A percentile compares a stretch with the other conserved stretches of the same genome.
These are phyloP conservation scores for Drosophila robusta DNA, from an alignment of 2,888 invertebrate genomes.

Conservation along the genomic window DNA sequence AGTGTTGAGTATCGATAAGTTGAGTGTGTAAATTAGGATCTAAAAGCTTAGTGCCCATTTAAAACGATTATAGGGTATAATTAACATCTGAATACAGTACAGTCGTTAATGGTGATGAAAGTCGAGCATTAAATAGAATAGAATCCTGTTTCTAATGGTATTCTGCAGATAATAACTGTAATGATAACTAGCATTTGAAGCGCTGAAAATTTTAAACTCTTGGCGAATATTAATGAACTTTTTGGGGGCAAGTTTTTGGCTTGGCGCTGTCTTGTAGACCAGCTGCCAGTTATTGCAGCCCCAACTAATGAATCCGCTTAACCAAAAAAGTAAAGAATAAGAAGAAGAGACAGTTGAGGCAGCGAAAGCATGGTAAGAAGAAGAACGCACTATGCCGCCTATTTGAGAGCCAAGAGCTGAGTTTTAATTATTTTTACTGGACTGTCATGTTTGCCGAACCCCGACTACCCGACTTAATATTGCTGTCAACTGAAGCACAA, in stretches of 20 bases:
- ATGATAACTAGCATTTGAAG: slow-evolving; percentile 17
- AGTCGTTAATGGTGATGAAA: background rate
- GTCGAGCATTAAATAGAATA: background rate
- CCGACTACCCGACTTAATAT: slow-evolving; percentile 58
- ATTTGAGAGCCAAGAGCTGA: slow-evolving; percentile 34
- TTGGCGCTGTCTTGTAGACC: slow-evolving; percentile 25
- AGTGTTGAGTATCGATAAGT: too few relatives aligned
- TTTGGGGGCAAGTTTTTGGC: slow-evolving; percentile 13
- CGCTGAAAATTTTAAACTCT: slow-evolving; percentile 27
- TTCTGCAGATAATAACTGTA: slow-evolving; percentile 24
- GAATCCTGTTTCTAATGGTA: slow-evolving; percentile 17
- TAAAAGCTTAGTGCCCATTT: too few relatives aligned
- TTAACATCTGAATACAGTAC: background rate
- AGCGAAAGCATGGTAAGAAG: background rate
- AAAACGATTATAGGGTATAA: background rate
- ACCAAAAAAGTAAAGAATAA: slow-evolving; percentile 20
- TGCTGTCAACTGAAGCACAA: slow-evolving; percentile 68
- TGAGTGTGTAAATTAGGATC: too few relatives aligned
- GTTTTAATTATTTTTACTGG: slow-evolving; percentile 74
- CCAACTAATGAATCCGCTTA: slow-evolving; percentile 76
- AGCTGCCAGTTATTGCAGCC: slow-evolving; percentile 62
- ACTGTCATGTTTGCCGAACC: slow-evolving; percentile 60
- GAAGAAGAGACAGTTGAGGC: background rate
- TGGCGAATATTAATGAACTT: slow-evolving; percentile 58
- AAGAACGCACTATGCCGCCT: too few relatives aligned